Conservation (phyloP, 2,888 invertebrate species). For the Tiphia femorata region DNA sequence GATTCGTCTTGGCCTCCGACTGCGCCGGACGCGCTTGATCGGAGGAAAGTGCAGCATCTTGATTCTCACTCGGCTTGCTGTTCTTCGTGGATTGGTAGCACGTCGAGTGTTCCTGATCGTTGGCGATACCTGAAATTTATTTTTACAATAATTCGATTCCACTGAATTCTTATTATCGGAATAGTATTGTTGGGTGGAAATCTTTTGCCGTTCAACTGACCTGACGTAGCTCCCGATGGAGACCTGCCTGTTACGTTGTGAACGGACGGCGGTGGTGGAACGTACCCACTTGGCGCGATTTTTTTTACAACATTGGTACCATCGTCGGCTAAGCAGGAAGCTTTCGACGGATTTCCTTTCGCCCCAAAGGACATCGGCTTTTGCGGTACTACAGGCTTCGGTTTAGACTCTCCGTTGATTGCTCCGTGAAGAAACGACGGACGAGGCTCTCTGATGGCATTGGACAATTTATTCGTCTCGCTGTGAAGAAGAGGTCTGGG, state of each 20-base stretch:
- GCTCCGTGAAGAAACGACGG: constrained; percentile 81
- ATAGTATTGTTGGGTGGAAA: too few species aligned
- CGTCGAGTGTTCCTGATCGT: too few species aligned
- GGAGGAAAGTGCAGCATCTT: too few species aligned
- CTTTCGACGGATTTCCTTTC: constrained; percentile 19
- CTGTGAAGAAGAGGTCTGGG: constrained; percentile 14
- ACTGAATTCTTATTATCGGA: too few species aligned
- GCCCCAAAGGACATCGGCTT: constrained; percentile 74
- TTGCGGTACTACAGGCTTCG: constrained; percentile 79
- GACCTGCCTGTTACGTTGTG: constrained; percentile 35
- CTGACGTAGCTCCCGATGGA: too few species aligned
- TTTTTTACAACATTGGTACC: constrained; percentile 25
- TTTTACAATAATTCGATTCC: too few species aligned
- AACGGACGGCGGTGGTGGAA: constrained; percentile 37
- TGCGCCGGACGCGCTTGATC: too few species aligned
- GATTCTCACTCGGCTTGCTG: too few species aligned
- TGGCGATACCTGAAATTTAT: too few species aligned
- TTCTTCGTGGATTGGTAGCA: too few species aligned
- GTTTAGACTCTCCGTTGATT: constrained; percentile 69
- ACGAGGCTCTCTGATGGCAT: constrained; percentile 70
- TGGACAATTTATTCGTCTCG: constrained; percentile 14
- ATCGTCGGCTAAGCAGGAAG: neutral
- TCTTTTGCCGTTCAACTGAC: too few species aligned
- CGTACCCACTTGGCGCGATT: constrained; percentile 26
- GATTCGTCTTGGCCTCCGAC: neutral